Evolutionary conservation across 2,888 invertebrate species (phyloP), one percentile per base, ranked within the genome.

Genomic region (Microplitis deprimator): DNA sequence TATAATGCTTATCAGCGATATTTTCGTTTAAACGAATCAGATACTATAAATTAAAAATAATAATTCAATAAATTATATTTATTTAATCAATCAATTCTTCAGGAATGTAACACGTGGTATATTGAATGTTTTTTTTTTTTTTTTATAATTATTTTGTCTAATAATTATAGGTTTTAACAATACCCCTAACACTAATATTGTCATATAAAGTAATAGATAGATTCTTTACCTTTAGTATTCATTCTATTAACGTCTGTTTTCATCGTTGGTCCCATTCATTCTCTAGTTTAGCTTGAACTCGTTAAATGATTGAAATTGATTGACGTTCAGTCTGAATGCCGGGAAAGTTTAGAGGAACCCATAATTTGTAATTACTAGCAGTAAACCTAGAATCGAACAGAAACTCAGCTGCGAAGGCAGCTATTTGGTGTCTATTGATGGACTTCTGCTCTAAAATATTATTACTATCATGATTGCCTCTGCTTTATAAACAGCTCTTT

Each of bases 291-390:
- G 86, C 84, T 85, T 84, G 80, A 82, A 82, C 80, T 83, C 83
- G 84, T 84, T 87, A 86, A 87, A 86, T 88, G 88, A 89, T 88
- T 86, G 87, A 87, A 84, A 84, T 85, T 89, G 88, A 89, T 88
- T 88, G 88, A 88, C 87, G 87, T 85, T 87, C 85, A 84, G 82
- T 84, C 85, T 85, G 86, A 88, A 87, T 87, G 85, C 85, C 83
- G 84, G 85, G 84, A 85, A 83, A 87, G 83, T 85, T 85, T 83
- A 83, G 84, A 76, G 61, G 50, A 85, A 85, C 85, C 87, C 85
- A 87, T 88, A 88, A 88, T 88, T 88, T 87, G 87, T 87, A 83
- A 83, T 84, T 81, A 81, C 82, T 82, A 78, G 83, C 84, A 82
- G 83, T 84, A 83, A 85, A 85, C 59, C 17, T 59, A 60, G 20